Conservation (phyloP, 2,113 vertebrate species). For the Phaetusa simplex region DNA sequence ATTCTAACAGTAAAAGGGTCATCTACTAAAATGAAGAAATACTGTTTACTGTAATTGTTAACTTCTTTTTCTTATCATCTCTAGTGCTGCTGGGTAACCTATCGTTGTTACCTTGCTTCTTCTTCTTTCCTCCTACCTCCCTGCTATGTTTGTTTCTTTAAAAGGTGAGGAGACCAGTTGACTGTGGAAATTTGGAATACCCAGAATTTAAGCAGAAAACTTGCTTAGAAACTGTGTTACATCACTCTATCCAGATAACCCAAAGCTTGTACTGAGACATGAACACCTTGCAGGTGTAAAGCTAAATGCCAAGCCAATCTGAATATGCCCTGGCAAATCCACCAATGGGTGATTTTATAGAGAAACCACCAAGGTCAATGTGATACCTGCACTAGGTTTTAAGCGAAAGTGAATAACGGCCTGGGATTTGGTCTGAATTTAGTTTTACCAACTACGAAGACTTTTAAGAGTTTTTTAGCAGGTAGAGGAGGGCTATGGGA, state of each 20-base stretch:
- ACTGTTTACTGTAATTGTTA: background rate
- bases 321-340: background rate
- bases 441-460: background rate
- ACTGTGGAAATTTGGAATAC: background rate
- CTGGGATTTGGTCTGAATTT: background rate
- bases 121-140: background rate
- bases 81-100: background rate
- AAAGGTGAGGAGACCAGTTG: background rate
- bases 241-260: background rate
- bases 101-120: background rate
- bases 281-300: background rate
- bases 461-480: background rate
- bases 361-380: background rate
- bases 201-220: background rate
- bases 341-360: background rate
- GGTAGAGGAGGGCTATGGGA: background rate
- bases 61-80: rapidly evolving
- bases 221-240: background rate
- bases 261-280: background rate
- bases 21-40: background rate
- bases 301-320: background rate
- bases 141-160: background rate
- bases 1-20: background rate
- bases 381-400: background rate
- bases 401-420: background rate